These are phyloP conservation scores for Eudorcas thomsonii DNA, from an alignment of 2,113 vertebrate species.

Conservation along the genomic window DNA sequence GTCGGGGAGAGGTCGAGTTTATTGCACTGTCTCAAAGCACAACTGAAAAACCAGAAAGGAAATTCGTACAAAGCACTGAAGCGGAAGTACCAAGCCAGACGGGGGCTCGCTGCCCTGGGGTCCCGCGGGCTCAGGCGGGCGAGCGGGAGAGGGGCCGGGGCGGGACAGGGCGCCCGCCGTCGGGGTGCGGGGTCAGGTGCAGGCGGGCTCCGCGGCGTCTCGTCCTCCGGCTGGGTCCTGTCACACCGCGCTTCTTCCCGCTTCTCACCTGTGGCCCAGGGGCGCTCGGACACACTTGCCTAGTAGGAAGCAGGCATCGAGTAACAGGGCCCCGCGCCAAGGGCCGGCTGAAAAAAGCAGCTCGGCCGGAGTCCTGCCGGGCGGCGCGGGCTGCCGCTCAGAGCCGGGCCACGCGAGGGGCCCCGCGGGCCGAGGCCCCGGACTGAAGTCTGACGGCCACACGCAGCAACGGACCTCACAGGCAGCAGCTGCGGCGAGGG, in stretches of 20 bases:
- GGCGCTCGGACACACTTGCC: conserved; percentile 22
- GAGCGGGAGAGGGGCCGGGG: conserved; percentile 8
- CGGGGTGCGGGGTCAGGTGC: not conserved
- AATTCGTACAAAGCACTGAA: conserved; percentile 58
- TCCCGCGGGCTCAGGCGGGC: conserved; percentile 42
- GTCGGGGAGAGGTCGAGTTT: conserved; percentile 72
- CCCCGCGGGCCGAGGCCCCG: not conserved
- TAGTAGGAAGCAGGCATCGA: not conserved
- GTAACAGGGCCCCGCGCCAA: not conserved
- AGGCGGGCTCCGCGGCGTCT: not conserved
- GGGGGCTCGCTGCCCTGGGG: conserved; percentile 61
- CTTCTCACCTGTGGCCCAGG: conserved; percentile 43
- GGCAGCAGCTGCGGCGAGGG: not conserved
- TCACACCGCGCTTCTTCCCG: not conserved
- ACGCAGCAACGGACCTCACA: not conserved
- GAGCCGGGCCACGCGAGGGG: not conserved
- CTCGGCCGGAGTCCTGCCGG: not conserved
- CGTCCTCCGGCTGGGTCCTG: not conserved
- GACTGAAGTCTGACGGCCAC: not conserved
- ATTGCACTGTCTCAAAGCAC: conserved; percentile 82
- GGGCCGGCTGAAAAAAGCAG: not conserved
- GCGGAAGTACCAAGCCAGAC: not conserved
- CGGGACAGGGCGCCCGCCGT: conserved; percentile 51
- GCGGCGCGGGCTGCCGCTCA: not conserved
- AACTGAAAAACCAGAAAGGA: conserved; percentile 60